Percentiles rank a stretch among this genome's conserved stretches.
These are phyloP conservation scores for Peromyscus aztecus DNA, from an alignment of 2,797 vertebrate species.

Conservation along the genomic window DNA sequence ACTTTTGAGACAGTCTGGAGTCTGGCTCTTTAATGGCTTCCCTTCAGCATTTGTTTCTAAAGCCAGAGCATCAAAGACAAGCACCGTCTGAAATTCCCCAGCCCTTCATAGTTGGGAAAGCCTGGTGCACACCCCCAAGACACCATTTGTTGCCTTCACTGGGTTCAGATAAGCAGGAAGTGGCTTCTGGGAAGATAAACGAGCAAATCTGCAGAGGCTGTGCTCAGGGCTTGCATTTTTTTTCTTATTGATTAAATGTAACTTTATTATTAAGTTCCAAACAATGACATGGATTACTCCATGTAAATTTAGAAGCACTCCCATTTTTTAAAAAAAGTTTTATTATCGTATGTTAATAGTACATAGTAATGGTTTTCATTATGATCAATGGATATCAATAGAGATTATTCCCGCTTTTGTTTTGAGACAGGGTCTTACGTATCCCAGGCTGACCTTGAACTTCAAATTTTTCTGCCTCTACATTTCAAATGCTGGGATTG, in stretches of 20 bases:
- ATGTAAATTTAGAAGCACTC: background rate
- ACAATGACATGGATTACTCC: background rate
- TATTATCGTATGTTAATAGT: background rate
- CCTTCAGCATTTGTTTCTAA: slow-evolving; percentile 77
- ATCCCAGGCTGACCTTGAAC: slow-evolving; percentile 31
- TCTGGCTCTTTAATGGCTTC: slow-evolving; percentile 72
- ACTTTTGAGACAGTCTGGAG: slow-evolving; percentile 69
- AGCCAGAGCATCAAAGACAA: slow-evolving; percentile 79
- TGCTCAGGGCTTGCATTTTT: background rate
- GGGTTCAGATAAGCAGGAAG: slow-evolving; percentile 66
- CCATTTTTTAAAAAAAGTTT: background rate
- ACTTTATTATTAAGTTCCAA: background rate
- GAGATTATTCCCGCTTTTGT: background rate
- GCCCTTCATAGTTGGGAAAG: slow-evolving; percentile 50
- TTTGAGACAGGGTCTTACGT: background rate
- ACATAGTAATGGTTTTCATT: background rate
- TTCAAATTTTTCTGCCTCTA: background rate
- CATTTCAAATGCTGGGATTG: background rate
- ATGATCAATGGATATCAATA: background rate
- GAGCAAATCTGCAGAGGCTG: background rate
- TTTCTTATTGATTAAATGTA: background rate
- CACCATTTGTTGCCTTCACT: slow-evolving; percentile 78
- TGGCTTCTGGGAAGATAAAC: slow-evolving; percentile 61
- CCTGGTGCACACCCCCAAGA: slow-evolving; percentile 36
- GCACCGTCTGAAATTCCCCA: slow-evolving; percentile 60